Percentiles rank a stretch among this genome's conserved stretches.
Evolutionary conservation across 2,888 invertebrate species (phyloP).

Genomic region (Crocallis elinguaria): DNA sequence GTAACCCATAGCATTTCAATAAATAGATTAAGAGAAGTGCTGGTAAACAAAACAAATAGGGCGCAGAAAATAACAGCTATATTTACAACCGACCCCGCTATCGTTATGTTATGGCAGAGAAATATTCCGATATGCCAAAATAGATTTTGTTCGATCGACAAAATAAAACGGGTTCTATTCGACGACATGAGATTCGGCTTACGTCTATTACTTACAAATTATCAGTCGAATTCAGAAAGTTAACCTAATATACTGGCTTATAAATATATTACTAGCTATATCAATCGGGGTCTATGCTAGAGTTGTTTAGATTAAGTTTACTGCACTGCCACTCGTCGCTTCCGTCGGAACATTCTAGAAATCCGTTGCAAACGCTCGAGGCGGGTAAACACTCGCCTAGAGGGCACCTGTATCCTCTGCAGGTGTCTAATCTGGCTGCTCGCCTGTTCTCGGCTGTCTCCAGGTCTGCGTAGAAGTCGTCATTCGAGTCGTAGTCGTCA

Average conservation of each 20-base stretch:
- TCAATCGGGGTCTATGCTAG: slow-evolving; percentile 68
- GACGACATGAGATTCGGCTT: slow-evolving; percentile 38
- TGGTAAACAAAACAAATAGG: slow-evolving; percentile 59
- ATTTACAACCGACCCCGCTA: slow-evolving; percentile 69
- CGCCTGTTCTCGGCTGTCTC: slow-evolving; percentile 74
- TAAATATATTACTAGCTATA: slow-evolving; percentile 42
- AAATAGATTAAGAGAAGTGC: slow-evolving; percentile 66
- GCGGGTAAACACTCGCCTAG: slow-evolving; percentile 90
- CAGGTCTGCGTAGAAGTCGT: slow-evolving; percentile 71
- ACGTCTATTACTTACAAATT: slow-evolving; percentile 72
- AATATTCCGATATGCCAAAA: slow-evolving; percentile 20
- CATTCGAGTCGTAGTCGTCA: slow-evolving; percentile 53
- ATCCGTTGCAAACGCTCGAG: slow-evolving; percentile 90
- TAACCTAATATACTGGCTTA: slow-evolving; percentile 72
- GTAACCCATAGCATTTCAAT: slow-evolving; percentile 73
- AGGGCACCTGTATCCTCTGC: slow-evolving; percentile 90
- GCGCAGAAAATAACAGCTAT: slow-evolving; percentile 61
- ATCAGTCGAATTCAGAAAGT: slow-evolving; percentile 78
- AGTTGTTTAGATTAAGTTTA: slow-evolving; percentile 51
- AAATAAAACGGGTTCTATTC: slow-evolving; percentile 24
- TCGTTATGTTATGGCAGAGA: slow-evolving; percentile 52
- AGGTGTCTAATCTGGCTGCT: slow-evolving; percentile 67
- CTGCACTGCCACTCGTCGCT: slow-evolving; percentile 88
- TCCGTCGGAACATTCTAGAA: slow-evolving; percentile 90
- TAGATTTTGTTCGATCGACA: slow-evolving; percentile 27